These are phyloP conservation scores for Sebastes hubbsi DNA, from an alignment of 2,797 vertebrate species.

Conservation along the genomic window DNA sequence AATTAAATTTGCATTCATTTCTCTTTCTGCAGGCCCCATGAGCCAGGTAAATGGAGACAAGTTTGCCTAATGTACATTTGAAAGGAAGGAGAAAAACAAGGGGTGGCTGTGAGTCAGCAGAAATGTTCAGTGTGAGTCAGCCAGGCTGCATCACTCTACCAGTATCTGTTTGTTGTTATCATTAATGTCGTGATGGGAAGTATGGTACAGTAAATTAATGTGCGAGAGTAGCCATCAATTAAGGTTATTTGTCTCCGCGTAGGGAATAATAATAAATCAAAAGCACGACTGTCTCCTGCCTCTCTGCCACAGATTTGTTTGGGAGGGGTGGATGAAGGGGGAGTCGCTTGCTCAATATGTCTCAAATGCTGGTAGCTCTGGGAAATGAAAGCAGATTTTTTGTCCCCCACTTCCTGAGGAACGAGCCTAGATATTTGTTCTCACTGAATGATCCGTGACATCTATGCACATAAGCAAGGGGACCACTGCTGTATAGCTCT, in stretches of 20 bases:
- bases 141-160: constrained; percentile 25
- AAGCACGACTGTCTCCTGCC: constrained; percentile 25
- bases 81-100: constrained; percentile 25
- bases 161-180: constrained; percentile 47
- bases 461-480: constrained; percentile 35
- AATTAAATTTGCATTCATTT: constrained; percentile 14
- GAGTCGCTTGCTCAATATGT: constrained; percentile 30
- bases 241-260: constrained; percentile 27
- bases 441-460: constrained; percentile 56
- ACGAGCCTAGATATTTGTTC: constrained; percentile 51
- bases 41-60: constrained; percentile 38
- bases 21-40: not conserved
- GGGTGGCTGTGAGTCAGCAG: constrained; percentile 64
- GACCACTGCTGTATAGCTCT: constrained; percentile 8
- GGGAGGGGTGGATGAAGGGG: constrained; percentile 4
- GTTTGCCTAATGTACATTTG: constrained; percentile 29
- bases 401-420: constrained; percentile 26
- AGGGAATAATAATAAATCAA: constrained; percentile 51
- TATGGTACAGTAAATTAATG: constrained; percentile 46
- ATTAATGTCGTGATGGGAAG: constrained; percentile 50
- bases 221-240: constrained; percentile 52
- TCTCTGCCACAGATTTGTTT: constrained; percentile 36
- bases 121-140: constrained; percentile 55
- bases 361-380: constrained; percentile 36
- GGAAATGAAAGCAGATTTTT: constrained; percentile 18